Conservation (phyloP, 1,140 invertebrate genomes). For the Calliopsis andreniformis region DNA sequence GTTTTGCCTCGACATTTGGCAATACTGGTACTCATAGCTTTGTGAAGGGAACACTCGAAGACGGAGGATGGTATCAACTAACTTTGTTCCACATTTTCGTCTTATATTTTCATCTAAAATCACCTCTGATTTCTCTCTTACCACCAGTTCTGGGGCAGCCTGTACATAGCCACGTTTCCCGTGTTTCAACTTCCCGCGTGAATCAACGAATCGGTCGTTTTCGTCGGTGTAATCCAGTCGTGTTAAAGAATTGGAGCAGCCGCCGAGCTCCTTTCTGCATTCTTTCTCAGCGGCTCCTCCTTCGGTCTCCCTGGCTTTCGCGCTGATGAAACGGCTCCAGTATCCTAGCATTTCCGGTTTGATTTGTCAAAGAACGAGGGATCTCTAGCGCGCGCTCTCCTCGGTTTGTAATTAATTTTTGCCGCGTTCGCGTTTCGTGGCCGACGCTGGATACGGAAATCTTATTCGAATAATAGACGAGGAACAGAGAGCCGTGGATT, state of each 20-base stretch:
- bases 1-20: too few relatives aligned
- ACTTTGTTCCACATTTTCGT: too few relatives aligned
- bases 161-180: neutral
- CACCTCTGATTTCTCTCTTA: too few relatives aligned
- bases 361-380: constrained; percentile 20
- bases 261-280: neutral
- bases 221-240: constrained; percentile 19
- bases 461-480: constrained; percentile 10
- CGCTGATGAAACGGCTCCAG: constrained; percentile 14
- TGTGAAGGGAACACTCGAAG: too few relatives aligned
- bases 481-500: neutral
- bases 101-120: too few relatives aligned
- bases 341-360: constrained; percentile 19
- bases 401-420: constrained; percentile 5
- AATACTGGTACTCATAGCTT: too few relatives aligned
- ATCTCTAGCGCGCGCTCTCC: neutral
- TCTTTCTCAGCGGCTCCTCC: too few relatives aligned
- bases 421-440: neutral
- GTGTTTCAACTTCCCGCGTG: neutral
- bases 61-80: too few relatives aligned
- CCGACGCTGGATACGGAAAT: neutral
- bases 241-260: constrained; percentile 34
- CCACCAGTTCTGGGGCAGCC: too few relatives aligned
- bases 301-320: neutral
- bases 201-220: constrained; percentile 8